Percentiles rank a stretch among this genome's conserved stretches.
Conservation (phyloP, 1,140 invertebrate species). For the Lasioglossum albipes region DNA sequence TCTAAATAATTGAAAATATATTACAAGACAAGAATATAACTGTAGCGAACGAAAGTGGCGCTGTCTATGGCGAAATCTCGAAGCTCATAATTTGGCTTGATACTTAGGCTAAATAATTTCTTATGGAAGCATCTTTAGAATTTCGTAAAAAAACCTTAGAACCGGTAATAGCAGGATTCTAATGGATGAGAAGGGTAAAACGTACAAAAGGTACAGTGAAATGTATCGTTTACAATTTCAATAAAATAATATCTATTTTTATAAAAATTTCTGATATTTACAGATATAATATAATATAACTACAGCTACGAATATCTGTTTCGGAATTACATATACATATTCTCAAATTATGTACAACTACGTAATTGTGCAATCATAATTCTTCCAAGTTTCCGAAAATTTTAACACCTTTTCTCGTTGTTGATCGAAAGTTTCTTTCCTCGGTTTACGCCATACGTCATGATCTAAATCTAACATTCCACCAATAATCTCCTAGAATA, state of each 20-base stretch:
- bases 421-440: conserved; percentile 85
- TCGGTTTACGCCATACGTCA: conserved; percentile 90
- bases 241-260: background rate
- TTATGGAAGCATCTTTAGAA: too few relatives aligned
- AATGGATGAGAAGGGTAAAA: background rate
- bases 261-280: background rate
- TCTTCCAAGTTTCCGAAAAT: conserved; percentile 85
- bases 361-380: conserved; percentile 79
- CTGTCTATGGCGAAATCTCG: too few relatives aligned
- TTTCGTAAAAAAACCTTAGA: too few relatives aligned
- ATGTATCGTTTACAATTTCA: background rate
- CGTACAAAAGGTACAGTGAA: background rate
- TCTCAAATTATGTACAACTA: conserved; percentile 8
- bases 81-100: too few relatives aligned
- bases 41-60: too few relatives aligned
- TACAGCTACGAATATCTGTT: background rate
- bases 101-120: too few relatives aligned
- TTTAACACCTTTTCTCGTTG: conserved; percentile 85
- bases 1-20: too few relatives aligned
- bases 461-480: conserved; percentile 96
- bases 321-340: background rate
- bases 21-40: too few relatives aligned
- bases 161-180: conserved; percentile 82
- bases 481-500: conserved; percentile 93
- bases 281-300: background rate